Evolutionary conservation across 1,140 invertebrate species (phyloP), one percentile per base, ranked within the genome.

Genomic region (Andricus grossulariae): DNA sequence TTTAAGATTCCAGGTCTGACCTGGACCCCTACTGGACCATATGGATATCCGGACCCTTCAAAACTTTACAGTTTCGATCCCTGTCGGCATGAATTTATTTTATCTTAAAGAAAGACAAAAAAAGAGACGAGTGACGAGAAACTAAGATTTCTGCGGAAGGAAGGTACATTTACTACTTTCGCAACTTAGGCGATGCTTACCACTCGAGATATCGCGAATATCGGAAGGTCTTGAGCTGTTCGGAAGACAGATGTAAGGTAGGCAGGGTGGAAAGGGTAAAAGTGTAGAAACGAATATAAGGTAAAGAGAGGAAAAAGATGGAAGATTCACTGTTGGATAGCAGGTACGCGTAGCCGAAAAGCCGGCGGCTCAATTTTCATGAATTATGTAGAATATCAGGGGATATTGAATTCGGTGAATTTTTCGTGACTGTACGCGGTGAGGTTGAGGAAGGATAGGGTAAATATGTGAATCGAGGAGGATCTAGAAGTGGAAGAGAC

Each of bases 301-400:
- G 54, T n/a, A 54, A 39, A 55, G 57, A 71, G 54, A 39, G 73
- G 54, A 66, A n/a, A 77, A 55, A 18, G 10, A 74, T 60, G 15
- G 54, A 66, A 66, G 71, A 71, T 78, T 50, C 75, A 76, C 80
- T 76, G 73, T 75, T 60, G 39, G 57, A 66, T 57, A 77, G 74
- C 75, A 76, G 79, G 74, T 71, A 76, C 60, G 74, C 72, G 74
- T 76, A 73, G 82, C 80, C 80, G 84, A 89, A 86, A 86, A 83
- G 83, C 80, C 83, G 77, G 75, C 74, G 80, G 86, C 84, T 88
- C 86, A 90, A 89, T 89, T 90, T 89, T 89, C 86, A 90, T 90
- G 87, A 90, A 90, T 89, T 90, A 90, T 89, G 88, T 87, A 90
- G 86, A 86, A 87, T 84, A 85, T 86, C 80, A 86, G 80, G 86